Evolutionary conservation across 2,888 invertebrate species (phyloP), one percentile per base, ranked within the genome.

Genomic region (Drosophila hawaiiensis): DNA sequence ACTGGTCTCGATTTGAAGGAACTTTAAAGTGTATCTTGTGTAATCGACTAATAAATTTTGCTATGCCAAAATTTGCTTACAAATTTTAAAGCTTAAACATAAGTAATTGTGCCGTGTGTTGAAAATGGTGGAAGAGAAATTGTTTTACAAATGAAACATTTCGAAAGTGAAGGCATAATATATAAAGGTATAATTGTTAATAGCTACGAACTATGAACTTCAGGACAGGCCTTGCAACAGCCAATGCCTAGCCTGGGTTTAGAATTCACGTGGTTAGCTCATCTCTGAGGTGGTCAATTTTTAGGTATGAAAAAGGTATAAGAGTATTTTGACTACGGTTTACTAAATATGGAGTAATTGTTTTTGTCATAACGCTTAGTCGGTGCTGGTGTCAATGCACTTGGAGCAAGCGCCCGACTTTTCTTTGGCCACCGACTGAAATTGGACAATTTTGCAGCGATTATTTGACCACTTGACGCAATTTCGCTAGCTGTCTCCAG

Each of bases 381-480:
- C 10, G 22, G n/a, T n/a, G 31, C 14, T 60, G 65, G 73, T 80
- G 89, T 90, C 87, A 90, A 82, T 90, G 89, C 65, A 86, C 87
- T 76, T 64, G 64, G 56, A 49, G 60, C 54, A 64, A 64, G 33
- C 78, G 86, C 75, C 78, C 83, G 84, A 87, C 61, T 74, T 85
- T 82, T 82, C 76, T 76, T 67, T 71, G 68, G 61, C 55, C 58
- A 76, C 64, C 54, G 76, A 66, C 68, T 68, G 41, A 86, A 84
- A 84, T 89, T 90, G 78, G 72, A 75, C 83, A 84, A 82, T 80
- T 89, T 86, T 73, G 43, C 43, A 63, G 59, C 73, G 68, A 79
- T 83, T 81, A 83, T 70, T 76, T 80, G 82, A 68, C 74, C 78
- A 75, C 70, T 83, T 83, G 69, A 75, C 74, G 81, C 80, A 80